Percentiles rank a stretch among this genome's conserved stretches.
Conservation (phyloP, 2,797 vertebrate genomes). For the Macropus fuliginosus region DNA sequence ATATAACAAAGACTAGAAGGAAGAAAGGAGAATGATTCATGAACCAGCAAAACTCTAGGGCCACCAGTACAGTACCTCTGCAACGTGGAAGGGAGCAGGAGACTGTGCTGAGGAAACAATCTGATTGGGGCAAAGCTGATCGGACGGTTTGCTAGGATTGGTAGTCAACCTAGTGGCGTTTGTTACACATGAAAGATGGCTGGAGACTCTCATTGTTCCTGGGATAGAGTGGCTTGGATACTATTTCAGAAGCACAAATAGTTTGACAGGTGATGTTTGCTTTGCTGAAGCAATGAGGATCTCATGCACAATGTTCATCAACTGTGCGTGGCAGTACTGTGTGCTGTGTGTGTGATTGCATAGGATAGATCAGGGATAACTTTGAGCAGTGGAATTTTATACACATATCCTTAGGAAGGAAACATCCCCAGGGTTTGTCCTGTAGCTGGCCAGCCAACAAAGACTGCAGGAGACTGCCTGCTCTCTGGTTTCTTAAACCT, state of each 20-base stretch:
- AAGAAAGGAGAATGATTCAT: constrained; percentile 6
- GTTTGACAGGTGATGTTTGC: constrained; percentile 8
- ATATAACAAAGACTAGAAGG: neutral
- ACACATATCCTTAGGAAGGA: neutral
- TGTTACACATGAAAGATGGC: neutral
- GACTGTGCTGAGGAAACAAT: constrained; percentile 30
- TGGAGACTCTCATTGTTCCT: constrained; percentile 40
- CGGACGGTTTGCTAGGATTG: constrained; percentile 33
- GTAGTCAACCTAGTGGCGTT: constrained; percentile 9
- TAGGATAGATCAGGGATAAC: neutral
- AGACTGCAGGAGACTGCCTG: neutral
- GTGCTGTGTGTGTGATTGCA: neutral
- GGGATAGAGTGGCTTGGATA: constrained; percentile 6
- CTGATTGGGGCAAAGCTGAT: constrained; percentile 37
- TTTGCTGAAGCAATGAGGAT: constrained; percentile 38
- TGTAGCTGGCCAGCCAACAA: neutral
- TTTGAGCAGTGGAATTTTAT: neutral
- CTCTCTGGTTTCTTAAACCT: neutral
- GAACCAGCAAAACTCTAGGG: constrained; percentile 1
- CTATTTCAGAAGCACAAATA: constrained; percentile 43
- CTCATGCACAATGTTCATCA: neutral
- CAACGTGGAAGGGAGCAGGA: constrained; percentile 49
- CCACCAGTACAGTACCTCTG: neutral
- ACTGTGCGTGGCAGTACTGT: neutral
- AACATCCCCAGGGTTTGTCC: neutral